These are phyloP conservation scores for Rallus limicola DNA, from an alignment of 2,113 vertebrate species.

Conservation along the genomic window DNA sequence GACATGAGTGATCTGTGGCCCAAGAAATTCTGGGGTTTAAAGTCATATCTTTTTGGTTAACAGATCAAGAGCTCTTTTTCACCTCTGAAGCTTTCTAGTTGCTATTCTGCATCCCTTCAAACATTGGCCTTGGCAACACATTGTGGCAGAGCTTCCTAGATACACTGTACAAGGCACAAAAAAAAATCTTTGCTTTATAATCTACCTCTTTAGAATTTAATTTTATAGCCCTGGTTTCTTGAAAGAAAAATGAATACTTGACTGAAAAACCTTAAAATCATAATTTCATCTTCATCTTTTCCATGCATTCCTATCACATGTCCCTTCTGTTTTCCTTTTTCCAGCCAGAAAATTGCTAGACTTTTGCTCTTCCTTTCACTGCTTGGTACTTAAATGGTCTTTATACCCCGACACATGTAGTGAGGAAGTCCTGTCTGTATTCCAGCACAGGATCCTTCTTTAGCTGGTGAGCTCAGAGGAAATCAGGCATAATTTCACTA, in stretches of 20 bases:
- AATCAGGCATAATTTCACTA: not conserved
- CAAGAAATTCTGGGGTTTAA: not conserved
- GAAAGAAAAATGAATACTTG: not conserved
- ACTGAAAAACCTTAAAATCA: not conserved
- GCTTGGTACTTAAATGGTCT: not conserved
- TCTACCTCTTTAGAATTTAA: not conserved
- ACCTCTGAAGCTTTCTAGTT: not conserved
- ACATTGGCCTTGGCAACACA: not conserved
- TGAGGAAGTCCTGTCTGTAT: not conserved
- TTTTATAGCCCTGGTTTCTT: not conserved
- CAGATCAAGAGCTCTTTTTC: not conserved
- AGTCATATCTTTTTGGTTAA: not conserved
- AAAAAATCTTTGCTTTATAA: not conserved
- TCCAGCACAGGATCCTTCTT: not conserved
- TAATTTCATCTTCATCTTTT: not conserved
- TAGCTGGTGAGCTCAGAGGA: not conserved
- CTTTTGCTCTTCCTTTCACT: not conserved
- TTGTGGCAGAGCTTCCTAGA: not conserved
- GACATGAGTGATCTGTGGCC: not conserved
- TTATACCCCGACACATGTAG: not conserved
- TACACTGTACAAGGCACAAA: not conserved
- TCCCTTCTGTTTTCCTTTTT: not conserved
- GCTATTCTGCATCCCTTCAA: not conserved
- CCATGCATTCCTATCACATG: not conserved
- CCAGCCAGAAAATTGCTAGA: not conserved